Base-by-base conservation (phyloP, 1,140 invertebrate species). In the Zaprionus vittiger region DNA sequence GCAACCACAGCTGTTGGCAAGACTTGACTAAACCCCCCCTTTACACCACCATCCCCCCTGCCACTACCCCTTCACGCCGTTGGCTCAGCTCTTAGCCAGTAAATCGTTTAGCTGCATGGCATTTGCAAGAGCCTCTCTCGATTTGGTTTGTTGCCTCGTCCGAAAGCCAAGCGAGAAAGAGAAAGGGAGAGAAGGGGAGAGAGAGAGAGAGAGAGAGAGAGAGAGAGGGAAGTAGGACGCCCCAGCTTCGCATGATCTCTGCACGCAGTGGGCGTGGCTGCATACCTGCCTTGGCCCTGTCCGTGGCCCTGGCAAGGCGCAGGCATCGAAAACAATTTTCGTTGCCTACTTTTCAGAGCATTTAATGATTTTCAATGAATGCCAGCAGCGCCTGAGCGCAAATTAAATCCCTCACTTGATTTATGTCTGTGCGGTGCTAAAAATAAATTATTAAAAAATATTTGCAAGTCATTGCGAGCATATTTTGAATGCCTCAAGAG, bases 61-160 rank as follows among this genome's bases (percentile, higher is more conserved):
- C 1, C 14, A 20, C 20, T 4, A 0, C 7, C 12, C 1, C 47
- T 55, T 7, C 31, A 3, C 14, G 55, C 41, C 41, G 15, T 49
- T 64, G 61, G 15, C 22, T 56, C 54, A n/a, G 20, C 24, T 60
- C 57, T 38, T 37, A 62, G 47, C 74, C 63, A 77, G 69, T 77
- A 77, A 77, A 77, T 77, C 74, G 74, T 77, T 77, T 77, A 73
- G 69, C 63, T 63, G 69, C 70, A 61, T 49, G 73, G 67, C 73
- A 68, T 60, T 59, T 60, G 66, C 66, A 59, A 68, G 67, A 61
- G 67, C 44, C 56, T 61, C 57, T 76, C 62, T 65, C 68, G 56
- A 66, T 72, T 76, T 74, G 66, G 22, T 76, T 65, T 76, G 73
- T 54, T 75, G 73, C 20, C 38, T 49, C 56, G 34, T 6, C 24